Conservation (phyloP, 2,113 vertebrate genomes). For the Pollachius pollachius region DNA sequence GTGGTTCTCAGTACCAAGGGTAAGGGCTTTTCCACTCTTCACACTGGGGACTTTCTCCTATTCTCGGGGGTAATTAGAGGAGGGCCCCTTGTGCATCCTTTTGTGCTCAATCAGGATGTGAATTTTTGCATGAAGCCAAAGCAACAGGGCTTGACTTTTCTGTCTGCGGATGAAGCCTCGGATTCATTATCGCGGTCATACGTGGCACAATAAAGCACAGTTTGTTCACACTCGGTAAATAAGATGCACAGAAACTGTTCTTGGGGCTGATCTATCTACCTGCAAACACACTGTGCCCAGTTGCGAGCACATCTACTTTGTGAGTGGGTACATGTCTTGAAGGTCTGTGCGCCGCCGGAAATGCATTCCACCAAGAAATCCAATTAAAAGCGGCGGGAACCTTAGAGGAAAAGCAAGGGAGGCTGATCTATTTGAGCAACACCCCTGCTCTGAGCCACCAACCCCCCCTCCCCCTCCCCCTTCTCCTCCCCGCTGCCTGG, state of each 20-base stretch:
- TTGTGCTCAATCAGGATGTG: neutral
- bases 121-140: neutral
- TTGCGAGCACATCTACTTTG: too few species aligned
- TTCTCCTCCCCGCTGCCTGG: neutral
- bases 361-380: conserved; percentile 53
- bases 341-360: conserved; percentile 30
- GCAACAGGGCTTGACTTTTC: too few species aligned
- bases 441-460: conserved; percentile 30
- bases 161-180: too few species aligned
- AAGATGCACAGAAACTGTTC: conserved; percentile 26
- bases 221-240: conserved; percentile 32
- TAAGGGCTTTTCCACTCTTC: conserved; percentile 26
- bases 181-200: neutral
- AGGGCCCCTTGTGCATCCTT: conserved; percentile 7
- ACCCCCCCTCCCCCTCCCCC: neutral
- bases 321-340: conserved; percentile 17
- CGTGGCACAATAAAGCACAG: neutral
- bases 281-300: too few species aligned
- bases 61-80: conserved; percentile 6
- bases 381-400: conserved; percentile 57
- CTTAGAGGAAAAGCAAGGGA: conserved; percentile 45
- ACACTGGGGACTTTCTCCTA: conserved; percentile 26
- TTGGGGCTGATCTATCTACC: conserved; percentile 1
- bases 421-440: conserved; percentile 36
- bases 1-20: conserved; percentile 15